A percentile compares a stretch with the other conserved stretches of the same genome.
These are phyloP conservation scores for Synanthedon vespiformis DNA, from an alignment of 2,888 invertebrate genomes.

Conservation along the genomic window DNA sequence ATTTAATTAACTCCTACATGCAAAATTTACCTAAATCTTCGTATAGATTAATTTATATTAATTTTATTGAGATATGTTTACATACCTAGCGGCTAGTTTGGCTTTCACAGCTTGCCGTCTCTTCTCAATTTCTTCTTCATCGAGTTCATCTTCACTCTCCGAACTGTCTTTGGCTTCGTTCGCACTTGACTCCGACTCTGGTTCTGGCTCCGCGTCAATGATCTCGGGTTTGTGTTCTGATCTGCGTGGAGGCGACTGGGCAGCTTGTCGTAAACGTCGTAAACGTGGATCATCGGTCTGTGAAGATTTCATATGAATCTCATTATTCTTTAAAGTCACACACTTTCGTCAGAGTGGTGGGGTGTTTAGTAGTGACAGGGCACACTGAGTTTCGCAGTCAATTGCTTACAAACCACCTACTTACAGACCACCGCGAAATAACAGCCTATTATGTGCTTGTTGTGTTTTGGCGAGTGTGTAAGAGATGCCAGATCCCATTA, in stretches of 20 bases:
- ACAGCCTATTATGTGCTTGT: no score
- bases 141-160: slow-evolving; percentile 86
- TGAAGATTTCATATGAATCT: no score
- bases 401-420: no score
- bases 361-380: no score
- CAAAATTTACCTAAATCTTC: background rate
- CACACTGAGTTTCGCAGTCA: no score
- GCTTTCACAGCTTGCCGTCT: slow-evolving; percentile 73
- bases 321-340: no score
- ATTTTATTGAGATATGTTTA: background rate
- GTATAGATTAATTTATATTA: background rate
- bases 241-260: slow-evolving; percentile 62
- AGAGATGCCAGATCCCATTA: no score
- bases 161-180: slow-evolving; percentile 53
- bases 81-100: slow-evolving; percentile 55
- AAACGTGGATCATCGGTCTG: slow-evolving; percentile 86
- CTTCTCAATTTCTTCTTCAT: slow-evolving; percentile 87
- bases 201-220: slow-evolving; percentile 54
- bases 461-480: no score
- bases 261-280: slow-evolving; percentile 73
- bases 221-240: slow-evolving; percentile 68
- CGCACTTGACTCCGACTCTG: slow-evolving; percentile 56
- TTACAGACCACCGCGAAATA: no score
- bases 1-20: background rate
- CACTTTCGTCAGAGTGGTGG: no score